Evolutionary conservation across 1,140 invertebrate species (phyloP).

Genomic region (Colletes gigas): DNA sequence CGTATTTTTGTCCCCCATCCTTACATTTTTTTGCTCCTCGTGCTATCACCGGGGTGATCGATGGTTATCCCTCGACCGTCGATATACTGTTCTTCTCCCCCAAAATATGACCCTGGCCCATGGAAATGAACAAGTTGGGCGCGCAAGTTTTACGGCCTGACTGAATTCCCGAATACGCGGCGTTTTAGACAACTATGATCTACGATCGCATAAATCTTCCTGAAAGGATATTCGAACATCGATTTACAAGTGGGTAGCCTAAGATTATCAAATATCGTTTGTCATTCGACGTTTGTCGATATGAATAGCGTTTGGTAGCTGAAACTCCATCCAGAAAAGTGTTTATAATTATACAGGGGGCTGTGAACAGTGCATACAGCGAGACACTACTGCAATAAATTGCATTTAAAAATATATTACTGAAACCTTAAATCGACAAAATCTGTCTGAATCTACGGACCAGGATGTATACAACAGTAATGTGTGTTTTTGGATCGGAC

Average conservation of each 20-base stretch:
- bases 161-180: neutral
- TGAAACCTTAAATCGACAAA: too few relatives aligned
- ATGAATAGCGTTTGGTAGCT: too few relatives aligned
- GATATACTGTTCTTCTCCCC: neutral
- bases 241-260: neutral
- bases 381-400: too few relatives aligned
- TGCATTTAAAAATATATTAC: too few relatives aligned
- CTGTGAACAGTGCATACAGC: too few relatives aligned
- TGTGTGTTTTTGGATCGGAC: neutral
- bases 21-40: neutral
- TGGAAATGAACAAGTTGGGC: neutral
- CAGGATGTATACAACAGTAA: too few relatives aligned
- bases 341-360: too few relatives aligned
- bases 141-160: neutral
- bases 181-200: neutral
- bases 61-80: slow-evolving; percentile 40
- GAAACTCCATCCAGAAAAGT: too few relatives aligned
- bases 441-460: too few relatives aligned
- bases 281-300: too few relatives aligned
- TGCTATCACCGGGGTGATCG: slow-evolving; percentile 30
- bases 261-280: too few relatives aligned
- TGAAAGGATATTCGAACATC: neutral
- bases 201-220: neutral
- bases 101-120: slow-evolving; percentile 1
- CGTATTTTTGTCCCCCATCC: slow-evolving; percentile 39